phyloP scores from a whole-genome alignment of 1,140 invertebrate genomes.

The Eriosoma lanigerum region DNA sequence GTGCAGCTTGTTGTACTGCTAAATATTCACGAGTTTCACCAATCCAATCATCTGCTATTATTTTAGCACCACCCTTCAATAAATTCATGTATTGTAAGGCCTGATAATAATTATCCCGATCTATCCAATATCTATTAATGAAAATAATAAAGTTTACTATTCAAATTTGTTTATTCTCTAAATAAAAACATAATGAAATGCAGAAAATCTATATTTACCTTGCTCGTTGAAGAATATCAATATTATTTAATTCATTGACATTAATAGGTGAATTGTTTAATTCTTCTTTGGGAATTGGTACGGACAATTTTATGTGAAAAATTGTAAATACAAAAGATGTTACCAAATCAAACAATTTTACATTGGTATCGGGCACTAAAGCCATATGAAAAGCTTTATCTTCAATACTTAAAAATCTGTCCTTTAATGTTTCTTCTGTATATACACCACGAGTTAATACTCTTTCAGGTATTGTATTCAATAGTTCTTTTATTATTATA shows the following conservation, averaged over 20 bases:
- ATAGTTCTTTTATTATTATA: constrained; percentile 71
- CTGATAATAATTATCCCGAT: constrained; percentile 79
- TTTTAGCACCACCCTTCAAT: constrained; percentile 78
- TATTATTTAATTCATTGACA: constrained; percentile 74
- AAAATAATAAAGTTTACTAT: constrained; percentile 52
- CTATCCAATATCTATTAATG: constrained; percentile 74
- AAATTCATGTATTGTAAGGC: constrained; percentile 89
- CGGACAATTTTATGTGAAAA: constrained; percentile 67
- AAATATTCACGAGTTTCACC: constrained; percentile 78
- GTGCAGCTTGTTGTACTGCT: constrained; percentile 85
- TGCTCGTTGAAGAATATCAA: constrained; percentile 83
- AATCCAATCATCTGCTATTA: constrained; percentile 83
- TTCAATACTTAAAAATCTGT: constrained; percentile 78
- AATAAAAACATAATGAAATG: neutral
- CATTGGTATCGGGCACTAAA: constrained; percentile 63
- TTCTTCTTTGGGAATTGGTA: constrained; percentile 69
- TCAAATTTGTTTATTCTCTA: no score
- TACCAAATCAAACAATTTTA: constrained; percentile 77
- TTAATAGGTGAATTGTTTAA: constrained; percentile 71
- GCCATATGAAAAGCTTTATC: constrained; percentile 53
- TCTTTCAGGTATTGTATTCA: constrained; percentile 75
- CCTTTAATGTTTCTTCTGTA: constrained; percentile 79
- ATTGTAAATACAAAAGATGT: constrained; percentile 84
- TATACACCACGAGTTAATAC: constrained; percentile 78
- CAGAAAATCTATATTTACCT: constrained; percentile 62